Percentiles rank a stretch among this genome's conserved stretches.
phyloP scores from a whole-genome alignment of 2,888 invertebrate genomes.

The Holacanthella duospinosa region DNA sequence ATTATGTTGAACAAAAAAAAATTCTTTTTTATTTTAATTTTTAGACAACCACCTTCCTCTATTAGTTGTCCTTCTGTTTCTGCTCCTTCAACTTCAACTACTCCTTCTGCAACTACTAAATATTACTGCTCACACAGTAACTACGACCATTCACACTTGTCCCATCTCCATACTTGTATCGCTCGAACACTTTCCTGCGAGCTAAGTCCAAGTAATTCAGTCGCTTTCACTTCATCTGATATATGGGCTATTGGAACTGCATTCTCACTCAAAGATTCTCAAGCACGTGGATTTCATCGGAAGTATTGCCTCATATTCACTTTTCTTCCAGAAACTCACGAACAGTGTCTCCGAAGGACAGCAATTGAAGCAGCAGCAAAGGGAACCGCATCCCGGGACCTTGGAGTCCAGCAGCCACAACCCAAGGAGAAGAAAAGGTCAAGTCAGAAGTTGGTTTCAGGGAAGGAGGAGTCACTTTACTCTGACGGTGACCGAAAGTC shows the following conservation, averaged over 20 bases:
- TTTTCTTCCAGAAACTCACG: constrained; percentile 34
- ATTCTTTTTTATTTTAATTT: too few species aligned
- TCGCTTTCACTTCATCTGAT: constrained; percentile 36
- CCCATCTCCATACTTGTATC: constrained; percentile 37
- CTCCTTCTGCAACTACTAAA: constrained; percentile 29
- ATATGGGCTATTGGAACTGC: constrained; percentile 38
- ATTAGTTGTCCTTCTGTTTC: background rate
- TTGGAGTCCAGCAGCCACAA: constrained; percentile 7
- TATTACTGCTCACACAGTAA: constrained; percentile 35
- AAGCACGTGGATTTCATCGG: constrained; percentile 32
- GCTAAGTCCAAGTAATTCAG: constrained; percentile 36
- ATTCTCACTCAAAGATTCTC: constrained; percentile 35
- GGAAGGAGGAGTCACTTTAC: constrained; percentile 28
- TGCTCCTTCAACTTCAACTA: constrained; percentile 13
- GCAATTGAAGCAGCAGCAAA: constrained; percentile 8
- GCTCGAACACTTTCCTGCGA: constrained; percentile 36
- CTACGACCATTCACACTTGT: constrained; percentile 37
- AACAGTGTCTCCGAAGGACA: constrained; percentile 4
- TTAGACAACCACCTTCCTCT: background rate
- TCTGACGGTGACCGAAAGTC: constrained; percentile 36
- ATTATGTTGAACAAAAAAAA: too few species aligned
- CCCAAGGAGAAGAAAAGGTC: background rate
- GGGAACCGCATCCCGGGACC: constrained; percentile 4
- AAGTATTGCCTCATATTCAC: constrained; percentile 36
- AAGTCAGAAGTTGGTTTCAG: background rate